Evolutionary conservation across 2,888 invertebrate species (phyloP).

Genomic region (Autographa gamma): DNA sequence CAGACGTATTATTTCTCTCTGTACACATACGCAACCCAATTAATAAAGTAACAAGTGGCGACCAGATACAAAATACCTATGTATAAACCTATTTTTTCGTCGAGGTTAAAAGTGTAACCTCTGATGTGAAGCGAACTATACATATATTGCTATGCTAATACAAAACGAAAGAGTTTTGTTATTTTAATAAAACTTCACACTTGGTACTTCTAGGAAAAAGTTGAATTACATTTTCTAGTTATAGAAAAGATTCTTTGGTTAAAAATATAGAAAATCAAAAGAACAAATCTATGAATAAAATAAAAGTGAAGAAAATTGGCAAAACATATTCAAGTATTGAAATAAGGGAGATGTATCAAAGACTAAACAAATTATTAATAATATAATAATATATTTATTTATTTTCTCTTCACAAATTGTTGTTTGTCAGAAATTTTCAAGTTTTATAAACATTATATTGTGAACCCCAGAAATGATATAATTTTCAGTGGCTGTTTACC

Average conservation of each 20-base stretch:
- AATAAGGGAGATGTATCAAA: background rate
- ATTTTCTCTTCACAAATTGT: too few species aligned
- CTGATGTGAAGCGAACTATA: background rate
- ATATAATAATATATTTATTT: too few species aligned
- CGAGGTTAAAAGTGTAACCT: background rate
- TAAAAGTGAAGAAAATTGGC: background rate
- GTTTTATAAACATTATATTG: too few species aligned
- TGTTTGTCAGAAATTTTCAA: too few species aligned
- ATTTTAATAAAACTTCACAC: slow-evolving; percentile 1
- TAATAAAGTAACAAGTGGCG: too few species aligned
- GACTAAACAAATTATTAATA: too few species aligned
- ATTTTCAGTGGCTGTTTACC: too few species aligned
- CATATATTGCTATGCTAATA: background rate
- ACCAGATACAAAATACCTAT: too few species aligned
- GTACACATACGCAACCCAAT: too few species aligned
- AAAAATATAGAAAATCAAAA: background rate
- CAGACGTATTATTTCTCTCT: too few species aligned
- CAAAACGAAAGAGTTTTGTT: slow-evolving; percentile 6
- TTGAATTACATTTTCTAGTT: background rate
- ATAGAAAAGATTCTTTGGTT: slow-evolving; percentile 1
- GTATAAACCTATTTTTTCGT: background rate
- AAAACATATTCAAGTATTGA: background rate
- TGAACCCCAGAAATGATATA: too few species aligned
- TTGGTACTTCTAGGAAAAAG: background rate
- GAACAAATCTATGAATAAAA: slow-evolving; percentile 2